Evolutionary conservation across 2,888 invertebrate genomes (phyloP).

Genomic region (Horisme vitalbata): DNA sequence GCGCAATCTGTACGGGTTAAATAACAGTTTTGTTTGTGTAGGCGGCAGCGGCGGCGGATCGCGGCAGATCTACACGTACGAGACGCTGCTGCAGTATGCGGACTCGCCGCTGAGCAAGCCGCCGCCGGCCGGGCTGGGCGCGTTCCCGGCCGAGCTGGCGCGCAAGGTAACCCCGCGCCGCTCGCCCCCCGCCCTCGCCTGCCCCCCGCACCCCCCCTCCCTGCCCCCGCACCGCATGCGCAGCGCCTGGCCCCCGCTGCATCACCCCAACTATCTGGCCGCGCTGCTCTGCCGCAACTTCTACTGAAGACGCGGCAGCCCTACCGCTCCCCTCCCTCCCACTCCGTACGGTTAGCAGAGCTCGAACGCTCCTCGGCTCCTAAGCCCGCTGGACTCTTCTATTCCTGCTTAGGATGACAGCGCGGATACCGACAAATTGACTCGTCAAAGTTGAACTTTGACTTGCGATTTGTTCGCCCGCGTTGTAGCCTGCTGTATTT

Average conservation of each 20-base stretch:
- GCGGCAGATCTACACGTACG: slow-evolving; percentile 77
- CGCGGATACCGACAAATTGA: slow-evolving; percentile 19
- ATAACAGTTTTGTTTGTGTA: no score
- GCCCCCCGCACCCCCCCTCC: slow-evolving; percentile 34
- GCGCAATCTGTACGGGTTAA: no score
- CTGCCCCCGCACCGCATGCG: slow-evolving; percentile 39
- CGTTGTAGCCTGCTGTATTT: slow-evolving; percentile 7
- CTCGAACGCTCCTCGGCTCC: no score
- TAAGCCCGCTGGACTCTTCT: slow-evolving; percentile 4
- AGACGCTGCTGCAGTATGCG: slow-evolving; percentile 81
- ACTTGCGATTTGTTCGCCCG: slow-evolving; percentile 33
- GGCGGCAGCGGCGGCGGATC: slow-evolving; percentile 54
- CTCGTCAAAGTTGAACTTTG: slow-evolving; percentile 45
- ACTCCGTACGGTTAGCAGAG: neutral
- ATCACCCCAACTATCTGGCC: slow-evolving; percentile 74
- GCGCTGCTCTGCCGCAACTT: slow-evolving; percentile 76
- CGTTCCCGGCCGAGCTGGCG: slow-evolving; percentile 77
- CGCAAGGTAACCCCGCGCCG: slow-evolving; percentile 74
- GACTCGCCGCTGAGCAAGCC: slow-evolving; percentile 81
- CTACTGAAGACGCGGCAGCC: slow-evolving; percentile 50
- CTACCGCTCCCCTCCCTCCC: slow-evolving; percentile 32
- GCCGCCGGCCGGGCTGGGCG: slow-evolving; percentile 74
- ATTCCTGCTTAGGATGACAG: slow-evolving; percentile 24
- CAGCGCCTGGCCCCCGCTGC: slow-evolving; percentile 55
- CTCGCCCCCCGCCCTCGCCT: slow-evolving; percentile 38